Base-by-base conservation (phyloP, 2,888 invertebrate species). In the Orgyia antiqua region DNA sequence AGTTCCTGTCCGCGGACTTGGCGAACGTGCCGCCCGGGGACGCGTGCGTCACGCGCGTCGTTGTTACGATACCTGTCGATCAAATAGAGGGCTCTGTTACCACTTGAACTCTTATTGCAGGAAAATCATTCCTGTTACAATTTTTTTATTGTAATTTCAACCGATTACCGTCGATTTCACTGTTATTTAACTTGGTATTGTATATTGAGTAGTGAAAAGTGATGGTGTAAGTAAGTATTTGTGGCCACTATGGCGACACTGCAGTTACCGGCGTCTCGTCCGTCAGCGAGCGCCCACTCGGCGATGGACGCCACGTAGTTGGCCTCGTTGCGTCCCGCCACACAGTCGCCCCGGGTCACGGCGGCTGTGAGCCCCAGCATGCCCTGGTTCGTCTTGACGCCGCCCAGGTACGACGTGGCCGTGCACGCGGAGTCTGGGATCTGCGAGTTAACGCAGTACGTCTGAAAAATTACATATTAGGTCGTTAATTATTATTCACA, bases 1-100 rank as follows among this genome's bases (percentile, higher is more conserved):
- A 94, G 42, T 89, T 69, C 0, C 94, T 87, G 39, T 90, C 76
- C 0, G 92, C 89, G 0, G 79, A 73, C 54, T 90, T 90, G 0
- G 93, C 93, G 59, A 89, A 94, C 0, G 88, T 73, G 1, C 88
- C 89, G 0, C 91, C 89, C 0, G 94, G 94, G 2, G 93, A 92
- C 0, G 94, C 94, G 65, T 94, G 93, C 0, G 94, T 94, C 0
- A 94, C 82, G 29, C 93, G 86, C 0, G 93, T 91, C 0, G 92
- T 93, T 0, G 94, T 94, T 4, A 94, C 93, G 2, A 91, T 60
- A 4, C 91, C 91, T 38, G 82, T 45, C 23, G 8, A 19, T 4
- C 3, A 13, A 6, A 10, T 7, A 10, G 3, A 20, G 3, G 3
- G n/a, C 3, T 8, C 20, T 3, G 20, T 3, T 20, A 8, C 20